Percentiles rank a stretch among this genome's conserved stretches.
Evolutionary conservation across 2,888 invertebrate genomes (phyloP).

Genomic region (Rhorus exstirpatorius): DNA sequence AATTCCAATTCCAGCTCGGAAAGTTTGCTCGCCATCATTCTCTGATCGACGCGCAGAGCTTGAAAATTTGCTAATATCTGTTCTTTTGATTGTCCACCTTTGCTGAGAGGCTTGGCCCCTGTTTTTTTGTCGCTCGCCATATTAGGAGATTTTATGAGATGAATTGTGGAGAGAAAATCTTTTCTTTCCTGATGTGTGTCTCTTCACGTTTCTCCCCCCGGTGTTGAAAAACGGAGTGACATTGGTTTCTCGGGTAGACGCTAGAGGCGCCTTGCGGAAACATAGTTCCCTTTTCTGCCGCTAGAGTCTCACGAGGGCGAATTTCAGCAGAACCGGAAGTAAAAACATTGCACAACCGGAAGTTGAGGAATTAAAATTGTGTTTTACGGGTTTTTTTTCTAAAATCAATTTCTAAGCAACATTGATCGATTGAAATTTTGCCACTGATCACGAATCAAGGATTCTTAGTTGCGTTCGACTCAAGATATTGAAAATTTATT

Average conservation of each 20-base stretch:
- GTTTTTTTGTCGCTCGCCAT: conserved; percentile 84
- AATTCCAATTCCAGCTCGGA: conserved; percentile 97
- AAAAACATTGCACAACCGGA: too few relatives aligned
- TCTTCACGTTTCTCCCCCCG: conserved; percentile 12
- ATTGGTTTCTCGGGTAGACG: background rate
- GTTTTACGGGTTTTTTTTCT: too few relatives aligned
- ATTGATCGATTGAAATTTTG: too few relatives aligned
- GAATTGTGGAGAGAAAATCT: background rate
- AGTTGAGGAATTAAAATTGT: too few relatives aligned
- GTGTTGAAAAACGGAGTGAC: background rate
- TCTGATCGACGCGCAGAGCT: conserved; percentile 94
- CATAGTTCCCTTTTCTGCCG: background rate
- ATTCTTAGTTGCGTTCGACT: too few relatives aligned
- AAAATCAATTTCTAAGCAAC: too few relatives aligned
- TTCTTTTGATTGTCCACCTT: conserved; percentile 87
- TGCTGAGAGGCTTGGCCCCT: conserved; percentile 75
- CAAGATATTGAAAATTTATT: too few relatives aligned
- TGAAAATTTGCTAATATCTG: conserved; percentile 96
- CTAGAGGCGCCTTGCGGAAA: conserved; percentile 8
- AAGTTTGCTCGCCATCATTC: conserved; percentile 94
- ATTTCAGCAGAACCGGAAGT: too few relatives aligned
- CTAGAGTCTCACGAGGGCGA: too few relatives aligned
- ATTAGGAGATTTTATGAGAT: conserved; percentile 76
- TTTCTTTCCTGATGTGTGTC: too few relatives aligned
- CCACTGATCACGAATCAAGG: too few relatives aligned